Evolutionary conservation across 1,140 invertebrate species (phyloP).

Genomic region (Gyrodactylus salaris): DNA sequence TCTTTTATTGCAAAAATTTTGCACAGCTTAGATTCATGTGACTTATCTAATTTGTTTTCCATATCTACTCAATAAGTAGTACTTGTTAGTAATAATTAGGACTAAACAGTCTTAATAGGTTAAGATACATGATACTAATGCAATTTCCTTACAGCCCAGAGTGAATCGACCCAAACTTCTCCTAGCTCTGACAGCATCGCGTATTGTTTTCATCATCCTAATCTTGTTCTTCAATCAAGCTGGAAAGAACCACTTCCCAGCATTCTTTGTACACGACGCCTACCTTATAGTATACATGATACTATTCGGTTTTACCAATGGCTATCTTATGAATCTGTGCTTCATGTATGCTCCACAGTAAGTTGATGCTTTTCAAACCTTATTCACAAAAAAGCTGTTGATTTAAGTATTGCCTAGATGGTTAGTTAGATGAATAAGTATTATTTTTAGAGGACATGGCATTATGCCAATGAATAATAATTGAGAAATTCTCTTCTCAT

Average conservation of each 20-base stretch:
- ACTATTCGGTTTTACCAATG: background rate
- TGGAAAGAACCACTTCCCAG: background rate
- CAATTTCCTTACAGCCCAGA: background rate
- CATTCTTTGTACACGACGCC: background rate
- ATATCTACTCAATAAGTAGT: no score
- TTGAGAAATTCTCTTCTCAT: no score
- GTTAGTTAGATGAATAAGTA: no score
- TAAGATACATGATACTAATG: no score
- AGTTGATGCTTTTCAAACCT: background rate
- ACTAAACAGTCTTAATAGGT: no score
- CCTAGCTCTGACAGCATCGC: background rate
- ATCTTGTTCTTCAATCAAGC: background rate
- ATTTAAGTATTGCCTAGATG: no score
- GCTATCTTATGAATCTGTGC: background rate
- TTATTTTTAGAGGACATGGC: no score
- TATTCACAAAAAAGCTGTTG: no score
- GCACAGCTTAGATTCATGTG: no score
- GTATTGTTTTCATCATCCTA: background rate
- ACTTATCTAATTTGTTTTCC: no score
- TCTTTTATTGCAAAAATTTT: background rate
- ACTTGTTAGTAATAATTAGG: no score
- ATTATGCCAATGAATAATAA: no score
- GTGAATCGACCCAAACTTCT: background rate
- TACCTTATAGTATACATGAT: background rate
- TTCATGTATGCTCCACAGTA: background rate